Evolutionary conservation across 2,113 vertebrate species (phyloP).

Genomic region (Athene noctua): DNA sequence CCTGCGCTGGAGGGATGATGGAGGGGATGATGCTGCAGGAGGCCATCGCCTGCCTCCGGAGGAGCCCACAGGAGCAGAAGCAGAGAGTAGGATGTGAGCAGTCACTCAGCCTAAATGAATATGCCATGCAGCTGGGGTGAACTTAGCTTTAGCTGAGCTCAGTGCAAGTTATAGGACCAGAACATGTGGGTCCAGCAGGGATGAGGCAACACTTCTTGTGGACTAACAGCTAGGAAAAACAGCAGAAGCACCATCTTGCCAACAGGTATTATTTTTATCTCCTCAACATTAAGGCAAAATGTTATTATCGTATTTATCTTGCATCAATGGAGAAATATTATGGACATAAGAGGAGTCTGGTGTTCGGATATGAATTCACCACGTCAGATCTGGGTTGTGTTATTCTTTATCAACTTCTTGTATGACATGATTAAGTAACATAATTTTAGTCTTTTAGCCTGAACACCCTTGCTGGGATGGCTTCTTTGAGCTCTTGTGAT

Average conservation of each 20-base stretch:
- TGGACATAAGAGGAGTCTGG: not conserved
- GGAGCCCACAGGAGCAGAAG: not conserved
- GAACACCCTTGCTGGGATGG: not conserved
- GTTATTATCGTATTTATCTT: not conserved
- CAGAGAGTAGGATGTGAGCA: not conserved
- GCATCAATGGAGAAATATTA: not conserved
- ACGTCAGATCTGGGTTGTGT: fast-evolving
- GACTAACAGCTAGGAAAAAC: not conserved
- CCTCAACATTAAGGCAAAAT: not conserved
- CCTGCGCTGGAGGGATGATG: fast-evolving
- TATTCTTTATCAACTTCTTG: not conserved
- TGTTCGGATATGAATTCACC: not conserved
- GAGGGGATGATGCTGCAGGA: not conserved
- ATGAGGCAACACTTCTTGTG: not conserved
- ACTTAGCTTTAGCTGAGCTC: not conserved
- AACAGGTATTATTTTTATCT: not conserved
- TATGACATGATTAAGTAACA: not conserved
- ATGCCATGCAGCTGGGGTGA: fast-evolving
- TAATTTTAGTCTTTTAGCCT: not conserved
- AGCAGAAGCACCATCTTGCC: not conserved
- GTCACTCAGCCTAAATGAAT: not conserved
- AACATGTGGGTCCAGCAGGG: fast-evolving
- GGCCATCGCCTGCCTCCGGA: not conserved
- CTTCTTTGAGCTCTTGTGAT: not conserved
- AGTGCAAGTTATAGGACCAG: not conserved